phyloP scores from a whole-genome alignment of 2,888 invertebrate genomes.

The Sphecodes monilicornis region DNA sequence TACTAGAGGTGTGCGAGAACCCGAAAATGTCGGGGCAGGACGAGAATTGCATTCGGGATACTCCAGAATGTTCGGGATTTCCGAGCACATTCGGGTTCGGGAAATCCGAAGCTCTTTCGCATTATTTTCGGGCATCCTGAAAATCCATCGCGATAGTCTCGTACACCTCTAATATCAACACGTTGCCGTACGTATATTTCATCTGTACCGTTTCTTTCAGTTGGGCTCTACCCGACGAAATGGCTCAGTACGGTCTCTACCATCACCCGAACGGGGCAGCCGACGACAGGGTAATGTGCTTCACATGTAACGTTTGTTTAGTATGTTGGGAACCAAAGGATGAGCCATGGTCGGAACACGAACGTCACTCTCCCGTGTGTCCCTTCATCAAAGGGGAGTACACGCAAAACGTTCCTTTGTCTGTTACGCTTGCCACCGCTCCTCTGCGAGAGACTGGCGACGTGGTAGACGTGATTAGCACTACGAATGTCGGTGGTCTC shows the following conservation, averaged over 20 bases:
- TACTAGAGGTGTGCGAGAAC: too few species aligned
- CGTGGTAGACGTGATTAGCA: slow-evolving; percentile 79
- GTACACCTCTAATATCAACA: neutral
- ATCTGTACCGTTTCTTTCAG: slow-evolving; percentile 84
- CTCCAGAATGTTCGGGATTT: too few species aligned
- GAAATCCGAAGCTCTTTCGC: too few species aligned
- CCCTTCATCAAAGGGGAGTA: slow-evolving; percentile 97
- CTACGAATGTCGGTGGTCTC: slow-evolving; percentile 82
- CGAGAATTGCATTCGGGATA: too few species aligned
- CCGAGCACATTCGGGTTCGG: too few species aligned
- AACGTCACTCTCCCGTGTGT: slow-evolving; percentile 96
- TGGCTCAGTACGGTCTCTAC: slow-evolving; percentile 99
- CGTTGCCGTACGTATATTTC: neutral
- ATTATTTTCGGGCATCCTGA: too few species aligned
- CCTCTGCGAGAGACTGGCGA: slow-evolving; percentile 83
- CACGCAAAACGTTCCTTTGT: slow-evolving; percentile 97
- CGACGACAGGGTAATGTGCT: slow-evolving; percentile 98
- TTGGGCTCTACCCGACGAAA: slow-evolving; percentile 97
- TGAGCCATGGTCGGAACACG: slow-evolving; percentile 99
- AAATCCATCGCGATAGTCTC: neutral
- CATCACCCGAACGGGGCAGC: slow-evolving; percentile 96
- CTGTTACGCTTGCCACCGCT: slow-evolving; percentile 85
- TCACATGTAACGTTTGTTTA: slow-evolving; percentile 96
- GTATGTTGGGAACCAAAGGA: slow-evolving; percentile 99
- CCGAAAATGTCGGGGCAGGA: too few species aligned